Conservation (phyloP, 1,140 invertebrate species). For the Aphis gossypii region DNA sequence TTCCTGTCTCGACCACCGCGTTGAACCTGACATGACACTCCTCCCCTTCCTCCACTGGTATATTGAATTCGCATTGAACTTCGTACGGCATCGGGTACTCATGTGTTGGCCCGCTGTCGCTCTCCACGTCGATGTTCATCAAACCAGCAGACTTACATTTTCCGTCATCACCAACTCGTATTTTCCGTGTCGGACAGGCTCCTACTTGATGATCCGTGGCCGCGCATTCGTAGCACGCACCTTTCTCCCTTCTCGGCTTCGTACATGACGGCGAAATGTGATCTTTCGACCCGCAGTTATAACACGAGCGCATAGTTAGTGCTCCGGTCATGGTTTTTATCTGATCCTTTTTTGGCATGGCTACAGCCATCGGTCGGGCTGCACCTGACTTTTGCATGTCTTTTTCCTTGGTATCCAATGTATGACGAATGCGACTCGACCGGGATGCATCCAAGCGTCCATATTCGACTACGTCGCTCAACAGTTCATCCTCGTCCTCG, state of each 20-base stretch:
- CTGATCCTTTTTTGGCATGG: neutral
- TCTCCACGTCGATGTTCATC: neutral
- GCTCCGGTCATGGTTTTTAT: neutral
- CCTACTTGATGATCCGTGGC: neutral
- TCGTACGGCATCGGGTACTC: too few species aligned
- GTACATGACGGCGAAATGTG: neutral
- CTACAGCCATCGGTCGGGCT: neutral
- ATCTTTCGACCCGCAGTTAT: neutral
- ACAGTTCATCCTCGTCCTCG: neutral
- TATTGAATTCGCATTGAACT: too few species aligned
- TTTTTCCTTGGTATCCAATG: neutral
- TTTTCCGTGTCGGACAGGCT: neutral
- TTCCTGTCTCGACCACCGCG: neutral
- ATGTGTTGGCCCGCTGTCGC: too few species aligned
- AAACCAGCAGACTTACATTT: neutral
- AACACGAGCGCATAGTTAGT: neutral
- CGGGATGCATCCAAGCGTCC: neutral
- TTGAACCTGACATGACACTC: too few species aligned
- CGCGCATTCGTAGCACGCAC: neutral
- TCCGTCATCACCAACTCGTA: neutral
- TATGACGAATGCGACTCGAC: neutral
- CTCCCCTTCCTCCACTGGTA: too few species aligned
- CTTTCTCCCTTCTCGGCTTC: neutral
- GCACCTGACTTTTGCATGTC: neutral
- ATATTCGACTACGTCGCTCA: neutral